These are phyloP conservation scores for Dasysyrphus albostriatus DNA, from an alignment of 2,888 invertebrate species.

Conservation along the genomic window DNA sequence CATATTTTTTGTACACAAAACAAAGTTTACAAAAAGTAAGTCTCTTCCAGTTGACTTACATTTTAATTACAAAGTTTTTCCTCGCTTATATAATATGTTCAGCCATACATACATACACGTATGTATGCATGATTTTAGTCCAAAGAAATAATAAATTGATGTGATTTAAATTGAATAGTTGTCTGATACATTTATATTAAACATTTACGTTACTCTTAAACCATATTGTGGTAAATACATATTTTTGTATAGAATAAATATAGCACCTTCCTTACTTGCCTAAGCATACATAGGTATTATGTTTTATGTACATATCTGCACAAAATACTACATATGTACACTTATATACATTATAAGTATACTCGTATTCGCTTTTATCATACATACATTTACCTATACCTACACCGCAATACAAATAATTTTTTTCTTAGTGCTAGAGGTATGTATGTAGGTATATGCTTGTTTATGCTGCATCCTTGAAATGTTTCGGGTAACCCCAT, in stretches of 20 bases:
- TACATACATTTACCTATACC: neutral
- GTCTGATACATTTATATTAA: slow-evolving; percentile 19
- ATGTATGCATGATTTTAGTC: neutral
- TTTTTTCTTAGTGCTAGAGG: neutral
- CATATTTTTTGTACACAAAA: neutral
- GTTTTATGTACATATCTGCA: no score
- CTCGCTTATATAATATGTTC: no score
- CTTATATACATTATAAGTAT: no score
- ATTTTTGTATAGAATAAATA: neutral
- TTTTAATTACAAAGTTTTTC: slow-evolving; percentile 17
- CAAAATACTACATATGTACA: neutral
- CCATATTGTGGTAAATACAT: neutral
- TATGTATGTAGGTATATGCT: no score
- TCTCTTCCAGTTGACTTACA: neutral
- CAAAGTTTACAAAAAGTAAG: neutral
- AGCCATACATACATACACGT: no score
- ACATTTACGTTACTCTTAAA: slow-evolving; percentile 29
- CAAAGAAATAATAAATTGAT: slow-evolving; percentile 46
- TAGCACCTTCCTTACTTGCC: neutral
- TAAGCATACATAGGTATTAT: neutral
- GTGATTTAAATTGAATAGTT: slow-evolving; percentile 29
- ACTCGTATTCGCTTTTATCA: no score
- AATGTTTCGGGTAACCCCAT: slow-evolving; percentile 28
- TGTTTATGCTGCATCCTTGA: slow-evolving; percentile 24
- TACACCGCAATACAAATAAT: neutral